Percentiles rank a stretch among this genome's conserved stretches.
phyloP scores from a whole-genome alignment of 2,797 vertebrate species.

The Rhinella marina region DNA sequence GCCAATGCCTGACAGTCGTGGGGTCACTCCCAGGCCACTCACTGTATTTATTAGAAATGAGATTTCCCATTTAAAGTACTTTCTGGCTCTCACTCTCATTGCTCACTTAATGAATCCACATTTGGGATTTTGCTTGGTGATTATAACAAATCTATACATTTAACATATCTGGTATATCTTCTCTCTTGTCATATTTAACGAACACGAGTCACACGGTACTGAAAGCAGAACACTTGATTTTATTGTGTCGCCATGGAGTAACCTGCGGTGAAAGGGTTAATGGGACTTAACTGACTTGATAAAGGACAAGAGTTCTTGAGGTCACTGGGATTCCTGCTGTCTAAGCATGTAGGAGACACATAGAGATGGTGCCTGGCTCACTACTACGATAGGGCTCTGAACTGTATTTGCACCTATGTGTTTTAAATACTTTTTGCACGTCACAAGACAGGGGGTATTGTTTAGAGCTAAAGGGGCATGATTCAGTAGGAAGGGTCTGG shows the following conservation, averaged over 20 bases:
- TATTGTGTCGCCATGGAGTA: background rate
- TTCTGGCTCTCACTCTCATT: conserved; percentile 56
- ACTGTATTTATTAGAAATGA: conserved; percentile 66
- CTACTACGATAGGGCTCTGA: background rate
- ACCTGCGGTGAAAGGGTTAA: background rate
- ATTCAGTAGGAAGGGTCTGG: too few species aligned
- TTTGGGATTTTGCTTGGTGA: conserved; percentile 65
- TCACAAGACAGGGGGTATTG: too few species aligned
- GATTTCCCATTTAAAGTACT: conserved; percentile 67
- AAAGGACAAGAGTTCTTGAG: conserved; percentile 7
- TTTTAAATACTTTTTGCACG: too few species aligned
- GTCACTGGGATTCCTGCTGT: conserved; percentile 23
- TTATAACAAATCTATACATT: conserved; percentile 67
- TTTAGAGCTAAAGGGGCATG: too few species aligned
- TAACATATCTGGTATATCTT: conserved; percentile 5
- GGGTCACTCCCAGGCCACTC: conserved; percentile 69
- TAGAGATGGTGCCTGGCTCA: background rate
- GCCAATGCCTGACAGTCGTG: conserved; percentile 61
- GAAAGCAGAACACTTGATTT: background rate
- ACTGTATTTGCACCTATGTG: background rate
- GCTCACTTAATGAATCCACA: conserved; percentile 55
- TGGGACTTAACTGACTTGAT: background rate
- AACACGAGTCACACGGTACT: background rate
- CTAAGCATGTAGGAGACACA: background rate
- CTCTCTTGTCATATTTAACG: background rate